Evolutionary conservation across 1,140 invertebrate genomes (phyloP), one percentile per base, ranked within the genome.

Genomic region (Drosophila cardini): DNA sequence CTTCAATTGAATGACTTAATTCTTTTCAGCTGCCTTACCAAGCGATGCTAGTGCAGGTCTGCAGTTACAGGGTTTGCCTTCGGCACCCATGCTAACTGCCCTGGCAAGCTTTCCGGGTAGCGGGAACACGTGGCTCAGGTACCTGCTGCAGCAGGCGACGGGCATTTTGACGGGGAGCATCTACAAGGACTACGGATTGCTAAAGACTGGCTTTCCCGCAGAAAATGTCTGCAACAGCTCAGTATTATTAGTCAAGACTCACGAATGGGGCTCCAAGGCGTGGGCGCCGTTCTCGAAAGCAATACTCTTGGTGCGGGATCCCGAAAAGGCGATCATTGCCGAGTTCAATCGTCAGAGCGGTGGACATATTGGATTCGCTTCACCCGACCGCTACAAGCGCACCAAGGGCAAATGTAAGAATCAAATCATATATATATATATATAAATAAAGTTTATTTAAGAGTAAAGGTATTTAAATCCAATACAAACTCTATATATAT

Each of bases 41-140:
- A 90, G 78, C 57, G 83, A 86, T 45, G 38, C 65, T 0, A 84
- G 78, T 9, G 80, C 75, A 43, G 65, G 63, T 11, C 16, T 80
- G 46, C 83, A 78, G 32, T 1, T 36, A 26, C 58, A 71, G 68
- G 61, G 60, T 18, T 36, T 48, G 13, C 40, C 63, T 8, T 65
- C 84, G 15, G 50, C 78, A 34, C 84, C 87, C 21, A 68, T 82
- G 32, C 13, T 91, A 40, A 91, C 95, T 0, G 96, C 96, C 1
- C 91, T 96, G 21, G 95, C 94, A 1, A 96, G 95, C 2, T 96
- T 96, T 86, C 96, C 96, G 8, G 96, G 96, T 4, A 96, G 95
- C 80, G 96, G 96, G 0, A 97, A 96, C 81, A 96, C 96, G 4
- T 97, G 96, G 96, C 91, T 97, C 1, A 90, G 96, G 21, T 96